Evolutionary conservation across 92 coral and sea anemone species (phyloP), one percentile per base, ranked within the genome.

Genomic region (Epizoanthus rinbou): DNA sequence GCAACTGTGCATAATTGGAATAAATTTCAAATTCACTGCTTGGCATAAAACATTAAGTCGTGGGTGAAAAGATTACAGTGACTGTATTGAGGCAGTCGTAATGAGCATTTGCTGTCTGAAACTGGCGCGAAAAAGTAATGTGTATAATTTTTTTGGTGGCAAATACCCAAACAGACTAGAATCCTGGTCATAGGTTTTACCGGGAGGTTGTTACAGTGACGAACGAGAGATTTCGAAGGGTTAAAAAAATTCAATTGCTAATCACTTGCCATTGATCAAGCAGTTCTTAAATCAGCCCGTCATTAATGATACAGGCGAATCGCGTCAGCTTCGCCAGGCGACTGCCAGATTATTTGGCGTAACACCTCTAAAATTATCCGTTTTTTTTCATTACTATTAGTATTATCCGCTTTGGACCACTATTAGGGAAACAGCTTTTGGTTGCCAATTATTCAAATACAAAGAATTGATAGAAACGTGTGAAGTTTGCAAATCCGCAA

Each of bases 301-400:
- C 37, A 78, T 62, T 59, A 78, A 62, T 60, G 73, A 57, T 35
- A 35, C 71, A 78, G 41, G 41, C 63, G 59, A 62, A 78, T 35
- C 81, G 56, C 68, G 8, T 35, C 54, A 50, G 54, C 54, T 50
- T 13, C 14, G 54, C 54, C 8, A 50, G 54, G 15, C 54, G 54
- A 2, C 8, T 50, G 54, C 15, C 54, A 50, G 54, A 50, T 50
- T 50, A 50, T 50, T 50, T 50, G 14, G 54, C 54, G 54, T 50
- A 43, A 78, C 73, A 67, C 47, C 47, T 33, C 35, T 35, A 3
- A 43, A 10, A 25, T 24, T 21, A 39, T 39, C 47, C 57, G 45
- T 8, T 8, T 56, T 78, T n/a, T 13, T 19, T 37, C 43, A 18
- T 15, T 39, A 62, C 41, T 13, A 62, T 15, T 39, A 62, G 22